Conservation (phyloP, 2,888 invertebrate genomes). For the Drosophila cracens region DNA sequence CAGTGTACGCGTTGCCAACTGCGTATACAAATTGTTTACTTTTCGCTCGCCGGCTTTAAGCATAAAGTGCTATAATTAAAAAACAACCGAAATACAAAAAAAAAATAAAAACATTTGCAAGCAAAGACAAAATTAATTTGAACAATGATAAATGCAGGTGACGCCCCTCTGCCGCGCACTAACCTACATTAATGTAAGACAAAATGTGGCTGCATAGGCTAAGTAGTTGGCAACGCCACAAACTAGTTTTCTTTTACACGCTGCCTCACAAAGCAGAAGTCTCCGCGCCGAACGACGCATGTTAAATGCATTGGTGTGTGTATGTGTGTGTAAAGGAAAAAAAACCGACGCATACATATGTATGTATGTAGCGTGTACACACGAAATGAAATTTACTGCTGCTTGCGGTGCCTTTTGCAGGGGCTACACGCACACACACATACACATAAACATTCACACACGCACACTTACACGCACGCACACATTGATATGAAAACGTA, state of each 20-base stretch:
- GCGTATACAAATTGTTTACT: slow-evolving; percentile 64
- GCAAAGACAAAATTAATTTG: slow-evolving; percentile 22
- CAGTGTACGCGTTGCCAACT: slow-evolving; percentile 60
- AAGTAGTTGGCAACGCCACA: slow-evolving; percentile 60
- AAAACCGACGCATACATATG: slow-evolving; percentile 44
- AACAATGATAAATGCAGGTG: slow-evolving; percentile 19
- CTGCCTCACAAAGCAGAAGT: slow-evolving; percentile 42
- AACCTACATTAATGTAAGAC: slow-evolving; percentile 68
- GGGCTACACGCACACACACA: slow-evolving; percentile 36
- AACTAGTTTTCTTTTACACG: slow-evolving; percentile 60
- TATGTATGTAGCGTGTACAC: slow-evolving; percentile 39
- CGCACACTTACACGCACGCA: slow-evolving; percentile 9
- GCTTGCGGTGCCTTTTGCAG: slow-evolving; percentile 62
- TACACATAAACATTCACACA: slow-evolving; percentile 2
- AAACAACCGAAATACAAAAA: slow-evolving; percentile 27
- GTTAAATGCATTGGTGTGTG: slow-evolving; percentile 35
- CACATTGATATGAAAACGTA: slow-evolving; percentile 30
- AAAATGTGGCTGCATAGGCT: slow-evolving; percentile 45
- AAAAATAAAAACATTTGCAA: slow-evolving; percentile 14
- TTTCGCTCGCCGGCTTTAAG: slow-evolving; percentile 52
- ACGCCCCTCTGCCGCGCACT: slow-evolving; percentile 44
- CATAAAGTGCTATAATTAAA: slow-evolving; percentile 40
- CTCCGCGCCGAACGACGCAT: slow-evolving; percentile 52
- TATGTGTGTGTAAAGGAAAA: slow-evolving; percentile 58
- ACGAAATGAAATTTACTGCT: slow-evolving; percentile 64